Evolutionary conservation across 2,797 vertebrate species (phyloP), one percentile per base, ranked within the genome.

Genomic region (Pampus argenteus): DNA sequence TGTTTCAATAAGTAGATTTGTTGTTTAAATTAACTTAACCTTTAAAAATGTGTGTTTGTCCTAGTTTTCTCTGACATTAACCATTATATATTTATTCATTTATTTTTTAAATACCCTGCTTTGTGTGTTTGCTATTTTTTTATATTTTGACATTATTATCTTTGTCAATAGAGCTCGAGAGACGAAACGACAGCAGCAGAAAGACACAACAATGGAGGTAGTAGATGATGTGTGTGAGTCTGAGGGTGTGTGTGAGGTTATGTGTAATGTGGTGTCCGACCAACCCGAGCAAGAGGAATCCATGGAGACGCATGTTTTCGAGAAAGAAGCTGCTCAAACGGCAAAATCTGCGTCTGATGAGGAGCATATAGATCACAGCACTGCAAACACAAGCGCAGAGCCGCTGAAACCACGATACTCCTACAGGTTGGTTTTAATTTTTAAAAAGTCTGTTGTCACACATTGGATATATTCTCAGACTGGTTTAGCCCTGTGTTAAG

Each of bases 401-500:
- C 54, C 68, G 29, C 54, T 20, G 11, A 94, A 90, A 67, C 83
- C 91, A 48, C 81, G 51, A 47, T 95, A 91, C 85, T 91, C 93
- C 40, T 92, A 94, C 89, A 95, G 92, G 94, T 95, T 65, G 60
- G 93, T 61, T 5, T 74, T 71, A 15, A 9, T n/a, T n/a, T n/a
- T n/a, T n/a, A 55, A 50, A 4, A 54, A 38, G 60, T 25, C 18
- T 25, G 17, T 11, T 13, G 15, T 1, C 22, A 54, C 47, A 8
- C 18, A 50, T 18, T 58, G 0, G 29, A 28, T 55, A 13, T 42
- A 17, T 42, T 40, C 14, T 29, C 29, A 34, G 25, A 3, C 13
- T 11, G 15, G 15, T 40, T 61, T 31, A n/a, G 9, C 11, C 4
- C 5, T 31, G 1, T 25, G 7, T 10, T 44, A 26, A 61, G 10